Evolutionary conservation across 64 coral and sea anemone species (phyloP), one percentile per base, ranked within the genome.

Genomic region (Astreopora myriophthalma): DNA sequence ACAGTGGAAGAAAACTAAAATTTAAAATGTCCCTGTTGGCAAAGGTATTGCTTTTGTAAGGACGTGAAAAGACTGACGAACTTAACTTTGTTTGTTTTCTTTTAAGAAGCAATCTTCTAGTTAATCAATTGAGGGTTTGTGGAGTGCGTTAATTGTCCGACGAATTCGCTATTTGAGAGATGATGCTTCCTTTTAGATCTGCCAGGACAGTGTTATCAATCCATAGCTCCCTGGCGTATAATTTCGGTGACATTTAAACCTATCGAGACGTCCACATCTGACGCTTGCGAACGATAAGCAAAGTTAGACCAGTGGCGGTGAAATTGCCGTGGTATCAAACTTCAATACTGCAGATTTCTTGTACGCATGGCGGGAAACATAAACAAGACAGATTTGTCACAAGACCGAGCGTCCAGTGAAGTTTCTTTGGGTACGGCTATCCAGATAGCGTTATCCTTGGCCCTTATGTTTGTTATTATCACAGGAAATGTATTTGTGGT

Each of bases 401-500:
- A 63, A 10, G 30, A 55, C 0, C 49, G 17, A 55, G 10, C 29
- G 9, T 16, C 51, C 4, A 4, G 1, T 61, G 51, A 57, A 80
- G 28, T 80, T 8, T 80, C 77, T 34, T 20, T 20, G 28, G 34
- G 49, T 29, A 60, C 49, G 8, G 57, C 79, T 37, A 26, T 83
- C 2, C 79, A 83, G 79, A 25, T 83, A 36, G 20, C 34, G 20
- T 83, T 83, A 36, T 83, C 31, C 8, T 12, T 83, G 55, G 79
- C 79, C 31, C 79, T 83, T 9, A 64, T 65, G 55, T 64, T 64
- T 83, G 79, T 91, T 8, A 91, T 91, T 9, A 26, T 81, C 26
- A 91, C 66, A 6, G 89, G 89, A 23, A 91, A 91, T 48, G 34
- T 65, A 0, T 73, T 91, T 23, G 89, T 91, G 19, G 79, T 83